A percentile compares a stretch with the other conserved stretches of the same genome.
Conservation (phyloP, 2,797 vertebrate species). For the Semotilus atromaculatus region DNA sequence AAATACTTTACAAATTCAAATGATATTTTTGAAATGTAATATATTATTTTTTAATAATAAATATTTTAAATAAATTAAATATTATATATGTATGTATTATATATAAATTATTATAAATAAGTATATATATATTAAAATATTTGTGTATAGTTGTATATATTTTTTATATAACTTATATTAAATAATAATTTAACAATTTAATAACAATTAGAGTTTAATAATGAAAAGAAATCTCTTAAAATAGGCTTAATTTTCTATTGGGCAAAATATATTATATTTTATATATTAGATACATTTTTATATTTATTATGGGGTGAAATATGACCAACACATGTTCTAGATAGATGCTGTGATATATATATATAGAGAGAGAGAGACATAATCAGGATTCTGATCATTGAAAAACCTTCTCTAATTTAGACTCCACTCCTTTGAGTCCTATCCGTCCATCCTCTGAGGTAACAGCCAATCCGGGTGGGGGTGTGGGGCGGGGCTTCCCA, state of each 20-base stretch:
- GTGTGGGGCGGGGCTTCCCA: conserved; percentile 69
- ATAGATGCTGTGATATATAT: background rate
- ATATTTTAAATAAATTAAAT: background rate
- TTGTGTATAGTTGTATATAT: too few species aligned
- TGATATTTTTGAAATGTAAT: background rate
- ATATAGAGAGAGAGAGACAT: background rate
- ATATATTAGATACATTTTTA: too few species aligned
- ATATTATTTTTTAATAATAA: background rate
- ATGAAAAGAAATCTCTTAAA: too few species aligned
- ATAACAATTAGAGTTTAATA: too few species aligned
- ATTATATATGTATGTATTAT: too few species aligned
- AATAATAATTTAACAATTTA: too few species aligned
- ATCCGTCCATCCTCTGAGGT: conserved; percentile 71
- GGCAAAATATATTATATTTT: background rate
- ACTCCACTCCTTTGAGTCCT: conserved; percentile 71
- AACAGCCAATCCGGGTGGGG: conserved; percentile 77
- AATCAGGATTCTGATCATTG: conserved; percentile 1
- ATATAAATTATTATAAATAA: too few species aligned
- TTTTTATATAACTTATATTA: too few species aligned
- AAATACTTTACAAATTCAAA: background rate
- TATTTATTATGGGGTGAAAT: background rate
- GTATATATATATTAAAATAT: too few species aligned
- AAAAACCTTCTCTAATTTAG: conserved; percentile 78
- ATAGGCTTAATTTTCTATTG: background rate
- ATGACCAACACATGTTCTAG: background rate